phyloP scores from a whole-genome alignment of 2,888 invertebrate genomes.

The Drosophila picticornis region DNA sequence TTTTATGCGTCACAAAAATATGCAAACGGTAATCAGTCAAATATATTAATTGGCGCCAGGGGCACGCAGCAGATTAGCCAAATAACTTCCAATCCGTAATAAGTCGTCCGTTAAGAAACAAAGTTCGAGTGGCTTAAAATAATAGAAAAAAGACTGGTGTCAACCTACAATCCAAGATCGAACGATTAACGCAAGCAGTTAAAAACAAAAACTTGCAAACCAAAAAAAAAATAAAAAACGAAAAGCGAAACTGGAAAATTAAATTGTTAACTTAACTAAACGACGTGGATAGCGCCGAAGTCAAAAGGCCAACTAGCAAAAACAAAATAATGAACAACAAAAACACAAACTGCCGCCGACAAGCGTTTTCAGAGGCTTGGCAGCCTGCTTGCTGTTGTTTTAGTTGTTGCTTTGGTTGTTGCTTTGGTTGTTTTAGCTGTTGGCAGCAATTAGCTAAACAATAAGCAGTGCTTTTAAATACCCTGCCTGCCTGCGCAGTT shows the following conservation, averaged over 20 bases:
- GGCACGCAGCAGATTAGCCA: slow-evolving; percentile 32
- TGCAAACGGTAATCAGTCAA: slow-evolving; percentile 53
- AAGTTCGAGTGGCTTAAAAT: slow-evolving; percentile 60
- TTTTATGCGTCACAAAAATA: slow-evolving; percentile 21
- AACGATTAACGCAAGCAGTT: slow-evolving; percentile 20
- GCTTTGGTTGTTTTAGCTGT: slow-evolving; percentile 6
- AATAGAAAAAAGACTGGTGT: slow-evolving; percentile 2
- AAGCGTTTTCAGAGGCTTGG: slow-evolving; percentile 18
- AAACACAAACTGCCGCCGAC: background rate
- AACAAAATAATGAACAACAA: background rate
- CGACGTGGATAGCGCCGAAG: slow-evolving; percentile 47
- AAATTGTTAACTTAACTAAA: slow-evolving; percentile 71
- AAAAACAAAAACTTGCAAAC: slow-evolving; percentile 21
- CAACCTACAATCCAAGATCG: slow-evolving; percentile 32
- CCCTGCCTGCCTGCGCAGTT: background rate
- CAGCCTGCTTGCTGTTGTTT: background rate
- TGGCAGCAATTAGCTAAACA: slow-evolving; percentile 48
- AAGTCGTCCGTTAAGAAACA: slow-evolving; percentile 55
- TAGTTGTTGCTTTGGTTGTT: slow-evolving; percentile 2
- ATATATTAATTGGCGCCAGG: slow-evolving; percentile 43
- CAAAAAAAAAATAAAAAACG: background rate
- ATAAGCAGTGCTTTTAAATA: slow-evolving; percentile 50
- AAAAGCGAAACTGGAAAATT: slow-evolving; percentile 51
- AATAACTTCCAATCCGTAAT: slow-evolving; percentile 38
- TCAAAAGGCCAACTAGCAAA: slow-evolving; percentile 55